Base-by-base conservation (phyloP, 1,140 invertebrate species). In the Caenorhabditis tropicalis region DNA sequence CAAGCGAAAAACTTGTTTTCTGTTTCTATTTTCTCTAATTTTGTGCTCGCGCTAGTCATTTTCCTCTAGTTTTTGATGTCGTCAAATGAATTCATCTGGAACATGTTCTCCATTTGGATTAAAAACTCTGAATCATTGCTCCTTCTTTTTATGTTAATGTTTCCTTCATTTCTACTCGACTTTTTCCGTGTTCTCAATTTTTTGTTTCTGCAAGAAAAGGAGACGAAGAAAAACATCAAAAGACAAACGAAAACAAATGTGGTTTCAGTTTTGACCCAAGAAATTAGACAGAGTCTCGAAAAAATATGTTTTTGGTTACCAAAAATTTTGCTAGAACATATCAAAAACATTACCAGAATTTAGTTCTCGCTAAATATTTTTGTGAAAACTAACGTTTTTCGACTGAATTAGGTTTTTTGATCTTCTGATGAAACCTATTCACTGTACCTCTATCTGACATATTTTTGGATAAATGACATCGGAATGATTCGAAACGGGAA, bases 21-120 rank as follows among this genome's bases (percentile, higher is more conserved):
- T 65, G 31, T 65, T 65, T 65, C 58, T 65, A 65, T n/a, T 65
- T 36, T 65, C n/a, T 36, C 29, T 39, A 65, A 65, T 65, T 65
- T 36, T 36, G 19, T 15, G 7, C 58, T 56, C 53, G 53, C 24
- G 53, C 53, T 27, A 7, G 24, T 27, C n/a, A 58, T 9, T 58
- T 58, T 58, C 3, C 5, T n/a, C 53, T 29, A 65, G 21, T 65
- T 65, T 65, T 36, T 65, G 33, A 65, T 65, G 29, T 36, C 36
- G 15, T 58, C 19, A 36, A 56, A 56, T 27, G 24, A 27, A 27
- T 27, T 56, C 10, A 27, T 56, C 1, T 27, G 21, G 1, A 0
- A 21, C 15, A 56, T 7, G 2, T 7, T 5, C 53, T 56, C 21
- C 7, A 43, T 12, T 6, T 43, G 12, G 5, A 5, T 43, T 43